phyloP scores from a whole-genome alignment of 1,140 invertebrate genomes.

The Coenobita brevimanus region DNA sequence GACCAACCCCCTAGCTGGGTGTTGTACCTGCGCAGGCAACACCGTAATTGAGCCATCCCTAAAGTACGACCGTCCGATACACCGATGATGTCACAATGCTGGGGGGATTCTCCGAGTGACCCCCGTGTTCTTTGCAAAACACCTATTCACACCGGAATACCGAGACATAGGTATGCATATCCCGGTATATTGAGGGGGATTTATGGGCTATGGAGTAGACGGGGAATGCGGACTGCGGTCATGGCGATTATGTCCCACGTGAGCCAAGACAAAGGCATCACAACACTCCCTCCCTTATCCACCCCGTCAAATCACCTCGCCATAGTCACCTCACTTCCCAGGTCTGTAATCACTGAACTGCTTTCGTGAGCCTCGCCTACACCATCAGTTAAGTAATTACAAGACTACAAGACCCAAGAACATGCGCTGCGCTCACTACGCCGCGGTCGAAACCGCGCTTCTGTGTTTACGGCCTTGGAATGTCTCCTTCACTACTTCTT shows the following conservation, averaged over 20 bases:
- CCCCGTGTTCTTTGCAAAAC: not conserved
- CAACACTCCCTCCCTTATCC: not conserved
- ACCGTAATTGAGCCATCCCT: slow-evolving; percentile 24
- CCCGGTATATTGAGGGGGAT: no score
- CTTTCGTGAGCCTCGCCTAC: not conserved
- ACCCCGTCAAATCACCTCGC: not conserved
- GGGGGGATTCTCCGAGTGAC: no score
- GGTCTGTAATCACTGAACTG: no score
- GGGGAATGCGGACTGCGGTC: slow-evolving; percentile 25
- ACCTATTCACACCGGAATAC: no score
- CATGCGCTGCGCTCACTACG: slow-evolving; percentile 31
- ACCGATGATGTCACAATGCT: slow-evolving; percentile 19
- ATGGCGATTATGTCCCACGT: slow-evolving; percentile 43
- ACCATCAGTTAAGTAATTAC: not conserved
- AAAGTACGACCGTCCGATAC: slow-evolving; percentile 37
- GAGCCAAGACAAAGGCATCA: slow-evolving; percentile 41
- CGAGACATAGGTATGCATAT: no score
- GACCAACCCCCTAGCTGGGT: no score
- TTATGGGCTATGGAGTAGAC: no score
- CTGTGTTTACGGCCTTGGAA: slow-evolving; percentile 32
- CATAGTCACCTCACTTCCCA: not conserved
- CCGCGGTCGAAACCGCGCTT: slow-evolving; percentile 22
- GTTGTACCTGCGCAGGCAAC: slow-evolving; percentile 21
- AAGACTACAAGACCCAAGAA: slow-evolving; percentile 14
- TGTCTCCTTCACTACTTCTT: not conserved